These are phyloP conservation scores for Anthrax anthrax DNA, from an alignment of 2,888 invertebrate genomes.

Conservation along the genomic window DNA sequence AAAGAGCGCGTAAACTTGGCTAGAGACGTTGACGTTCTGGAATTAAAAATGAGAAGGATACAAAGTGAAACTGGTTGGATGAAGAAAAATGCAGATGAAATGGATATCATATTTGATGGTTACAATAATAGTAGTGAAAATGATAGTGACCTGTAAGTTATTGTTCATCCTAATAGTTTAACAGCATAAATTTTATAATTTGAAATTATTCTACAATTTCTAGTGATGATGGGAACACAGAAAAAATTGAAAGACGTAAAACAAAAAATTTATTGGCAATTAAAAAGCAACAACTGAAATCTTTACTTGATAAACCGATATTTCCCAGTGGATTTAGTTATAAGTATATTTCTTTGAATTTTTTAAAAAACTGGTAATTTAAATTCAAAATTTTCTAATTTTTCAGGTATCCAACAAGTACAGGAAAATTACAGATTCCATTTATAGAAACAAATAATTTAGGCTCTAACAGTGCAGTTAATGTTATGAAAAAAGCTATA, in stretches of 20 bases:
- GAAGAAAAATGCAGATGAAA: slow-evolving; percentile 69
- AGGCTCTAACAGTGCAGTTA: slow-evolving; percentile 33
- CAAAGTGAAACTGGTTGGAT: slow-evolving; percentile 70
- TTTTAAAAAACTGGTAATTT: slow-evolving; percentile 7
- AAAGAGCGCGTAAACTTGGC: slow-evolving; percentile 64
- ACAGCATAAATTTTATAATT: too few relatives aligned
- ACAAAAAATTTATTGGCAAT: slow-evolving; percentile 34
- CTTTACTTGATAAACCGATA: slow-evolving; percentile 42
- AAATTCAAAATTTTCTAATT: not conserved
- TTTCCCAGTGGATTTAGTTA: slow-evolving; percentile 56
- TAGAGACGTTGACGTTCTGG: slow-evolving; percentile 61
- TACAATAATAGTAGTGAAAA: slow-evolving; percentile 40
- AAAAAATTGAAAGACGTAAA: slow-evolving; percentile 19
- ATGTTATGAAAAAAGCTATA: slow-evolving; percentile 40
- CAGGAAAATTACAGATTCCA: slow-evolving; percentile 22
- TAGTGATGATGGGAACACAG: slow-evolving; percentile 30
- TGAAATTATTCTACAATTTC: too few relatives aligned
- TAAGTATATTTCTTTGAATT: slow-evolving; percentile 16
- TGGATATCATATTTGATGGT: slow-evolving; percentile 84
- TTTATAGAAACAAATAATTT: slow-evolving; percentile 18
- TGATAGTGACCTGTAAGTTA: slow-evolving; percentile 30
- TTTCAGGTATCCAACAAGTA: slow-evolving; percentile 32
- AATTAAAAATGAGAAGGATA: slow-evolving; percentile 47
- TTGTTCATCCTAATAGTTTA: too few relatives aligned
- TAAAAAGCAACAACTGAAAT: slow-evolving; percentile 39